These are phyloP conservation scores for Steinernema scapterisci DNA, from an alignment of 2,888 invertebrate genomes.

Conservation along the genomic window DNA sequence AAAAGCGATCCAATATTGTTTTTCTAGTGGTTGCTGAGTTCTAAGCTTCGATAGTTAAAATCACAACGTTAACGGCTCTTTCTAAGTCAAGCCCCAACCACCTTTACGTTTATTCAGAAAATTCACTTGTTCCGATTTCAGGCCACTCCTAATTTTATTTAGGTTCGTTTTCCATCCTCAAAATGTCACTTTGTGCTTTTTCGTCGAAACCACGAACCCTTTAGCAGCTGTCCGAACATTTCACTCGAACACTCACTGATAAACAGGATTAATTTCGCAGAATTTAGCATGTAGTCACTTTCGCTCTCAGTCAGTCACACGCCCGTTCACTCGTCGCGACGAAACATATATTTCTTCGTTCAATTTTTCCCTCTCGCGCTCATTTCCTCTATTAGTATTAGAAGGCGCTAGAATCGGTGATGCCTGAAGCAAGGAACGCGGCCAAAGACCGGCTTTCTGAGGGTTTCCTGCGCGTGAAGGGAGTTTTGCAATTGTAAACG, in stretches of 20 bases:
- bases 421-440: neutral
- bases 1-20: too few relatives aligned
- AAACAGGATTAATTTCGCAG: conserved; percentile 31
- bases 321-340: neutral
- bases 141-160: too few relatives aligned
- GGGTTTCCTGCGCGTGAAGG: too few relatives aligned
- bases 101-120: too few relatives aligned
- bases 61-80: too few relatives aligned
- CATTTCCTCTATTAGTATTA: conserved; percentile 13
- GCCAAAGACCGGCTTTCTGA: neutral
- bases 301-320: neutral
- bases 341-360: conserved; percentile 12
- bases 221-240: conserved; percentile 29
- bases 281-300: conserved; percentile 24
- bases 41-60: too few relatives aligned
- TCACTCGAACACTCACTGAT: conserved; percentile 4
- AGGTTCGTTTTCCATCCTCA: too few relatives aligned
- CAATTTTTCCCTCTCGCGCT: neutral
- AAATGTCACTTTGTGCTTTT: neutral
- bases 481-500: too few relatives aligned
- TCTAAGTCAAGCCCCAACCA: too few relatives aligned
- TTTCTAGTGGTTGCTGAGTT: too few relatives aligned
- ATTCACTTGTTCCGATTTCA: too few relatives aligned
- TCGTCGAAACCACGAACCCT: neutral
- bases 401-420: conserved; percentile 1